phyloP scores from a whole-genome alignment of 1,140 invertebrate genomes.

The Lasaia peninsularis region DNA sequence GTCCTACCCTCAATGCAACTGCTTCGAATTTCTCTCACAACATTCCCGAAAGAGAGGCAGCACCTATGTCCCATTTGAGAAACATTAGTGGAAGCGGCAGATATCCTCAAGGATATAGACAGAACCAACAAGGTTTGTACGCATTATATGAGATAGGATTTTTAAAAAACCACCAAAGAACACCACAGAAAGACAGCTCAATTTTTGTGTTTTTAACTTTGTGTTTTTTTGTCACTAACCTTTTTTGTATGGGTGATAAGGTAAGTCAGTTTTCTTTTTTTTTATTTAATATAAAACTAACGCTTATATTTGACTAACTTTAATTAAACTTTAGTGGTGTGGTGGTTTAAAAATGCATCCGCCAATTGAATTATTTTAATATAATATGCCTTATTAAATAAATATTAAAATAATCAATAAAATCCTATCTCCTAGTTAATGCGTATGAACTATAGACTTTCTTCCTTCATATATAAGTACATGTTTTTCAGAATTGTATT shows the following conservation, averaged over 20 bases:
- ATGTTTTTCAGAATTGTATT: neutral
- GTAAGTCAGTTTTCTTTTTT: constrained; percentile 56
- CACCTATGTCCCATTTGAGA: constrained; percentile 71
- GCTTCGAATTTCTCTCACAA: constrained; percentile 61
- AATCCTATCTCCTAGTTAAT: constrained; percentile 70
- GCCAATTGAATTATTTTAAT: constrained; percentile 31
- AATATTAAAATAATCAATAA: constrained; percentile 34
- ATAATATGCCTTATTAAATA: constrained; percentile 26
- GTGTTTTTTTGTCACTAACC: constrained; percentile 54
- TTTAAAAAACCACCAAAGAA: constrained; percentile 51
- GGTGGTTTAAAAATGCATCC: constrained; percentile 58
- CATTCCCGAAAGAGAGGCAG: constrained; percentile 60
- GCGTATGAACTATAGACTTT: constrained; percentile 44
- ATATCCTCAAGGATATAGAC: constrained; percentile 66
- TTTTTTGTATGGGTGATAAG: constrained; percentile 32
- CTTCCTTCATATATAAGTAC: constrained; percentile 10
- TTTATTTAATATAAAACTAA: constrained; percentile 46
- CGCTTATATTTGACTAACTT: constrained; percentile 51
- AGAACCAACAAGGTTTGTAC: constrained; percentile 76
- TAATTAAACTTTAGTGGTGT: constrained; percentile 57
- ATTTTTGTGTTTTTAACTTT: constrained; percentile 51
- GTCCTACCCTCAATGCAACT: constrained; percentile 65
- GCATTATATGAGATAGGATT: constrained; percentile 68
- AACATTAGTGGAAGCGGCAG: constrained; percentile 66
- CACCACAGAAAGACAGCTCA: constrained; percentile 70